Percentiles rank a stretch among this genome's conserved stretches.
These are phyloP conservation scores for Ephestia elutella DNA, from an alignment of 1,140 invertebrate species.

Conservation along the genomic window DNA sequence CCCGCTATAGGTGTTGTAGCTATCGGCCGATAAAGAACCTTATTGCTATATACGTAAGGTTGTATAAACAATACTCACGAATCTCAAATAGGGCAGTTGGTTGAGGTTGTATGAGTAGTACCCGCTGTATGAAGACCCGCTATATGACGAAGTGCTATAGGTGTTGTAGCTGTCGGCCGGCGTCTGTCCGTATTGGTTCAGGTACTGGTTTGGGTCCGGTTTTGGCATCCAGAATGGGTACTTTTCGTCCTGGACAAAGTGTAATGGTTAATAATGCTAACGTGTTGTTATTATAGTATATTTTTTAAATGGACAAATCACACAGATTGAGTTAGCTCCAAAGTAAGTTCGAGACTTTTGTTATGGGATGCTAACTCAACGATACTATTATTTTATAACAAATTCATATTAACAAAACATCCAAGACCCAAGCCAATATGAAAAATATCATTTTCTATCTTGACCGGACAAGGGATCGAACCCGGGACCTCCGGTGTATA, in stretches of 20 bases:
- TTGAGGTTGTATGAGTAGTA: constrained; percentile 51
- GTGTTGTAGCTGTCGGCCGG: constrained; percentile 43
- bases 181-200: constrained; percentile 15
- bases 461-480: no score
- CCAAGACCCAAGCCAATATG: no score
- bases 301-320: no score
- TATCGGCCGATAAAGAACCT: neutral
- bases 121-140: constrained; percentile 34
- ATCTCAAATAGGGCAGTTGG: constrained; percentile 80
- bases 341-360: no score
- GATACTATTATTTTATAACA: no score
- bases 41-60: neutral
- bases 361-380: no score
- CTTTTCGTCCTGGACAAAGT: constrained; percentile 77
- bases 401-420: no score
- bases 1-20: constrained; percentile 38
- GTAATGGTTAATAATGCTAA: no score
- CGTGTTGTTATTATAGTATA: no score
- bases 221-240: constrained; percentile 85
- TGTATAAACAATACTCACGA: constrained; percentile 76
- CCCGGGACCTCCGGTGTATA: no score
- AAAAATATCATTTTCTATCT: no score
- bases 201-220: constrained; percentile 62
- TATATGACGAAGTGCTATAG: constrained; percentile 34
- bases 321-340: no score